Evolutionary conservation across 2,888 invertebrate species (phyloP), one percentile per base, ranked within the genome.

Genomic region (Limnephilus marmoratus): DNA sequence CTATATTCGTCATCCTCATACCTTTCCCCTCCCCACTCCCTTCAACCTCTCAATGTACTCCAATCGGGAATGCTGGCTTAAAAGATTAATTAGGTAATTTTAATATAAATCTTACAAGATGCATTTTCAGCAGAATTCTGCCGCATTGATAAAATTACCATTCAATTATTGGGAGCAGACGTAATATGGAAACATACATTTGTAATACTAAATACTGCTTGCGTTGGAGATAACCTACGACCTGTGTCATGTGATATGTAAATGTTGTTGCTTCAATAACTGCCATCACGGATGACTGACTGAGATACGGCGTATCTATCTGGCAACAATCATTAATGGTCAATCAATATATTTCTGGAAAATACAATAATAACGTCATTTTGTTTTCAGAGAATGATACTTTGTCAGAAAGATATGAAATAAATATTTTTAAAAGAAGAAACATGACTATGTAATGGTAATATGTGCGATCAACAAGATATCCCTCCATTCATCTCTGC

Each of bases 261-360:
- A 68, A 68, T 68, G 68, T 68, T 68, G 68, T 68, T 68, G 68
- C 68, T n/a, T 68, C 68, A 68, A 68, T 24, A 68, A 68, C 68
- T 68, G 68, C 68, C 68, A 9, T 68, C 68, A 68, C 24, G 68
- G 68, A 68, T 68, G 68, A 68, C 68, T 68, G 68, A 24, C n/a
- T 68, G 9, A 68, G 68, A 68, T 68, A 68, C 24, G n/a, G 68
- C 68, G 9, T 68, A 68, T 68, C 68, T 68, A 68, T 24, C 68
- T 68, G 24, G 68, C 68, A 68, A 68, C 68, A 68, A 24, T 68
- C 68, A 68, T 68, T 68, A 68, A 68, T 68, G 24, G 68, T 9
- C 68, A 68, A 68, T 68, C 68, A 34, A 85, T 85, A 85, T 37
- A 11, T 41, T 41, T 85, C 85, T 85, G 41, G 85, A 85, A 85